Evolutionary conservation across 2,113 vertebrate species (phyloP), one percentile per base, ranked within the genome.

Genomic region (Gymnocephalus cernua): DNA sequence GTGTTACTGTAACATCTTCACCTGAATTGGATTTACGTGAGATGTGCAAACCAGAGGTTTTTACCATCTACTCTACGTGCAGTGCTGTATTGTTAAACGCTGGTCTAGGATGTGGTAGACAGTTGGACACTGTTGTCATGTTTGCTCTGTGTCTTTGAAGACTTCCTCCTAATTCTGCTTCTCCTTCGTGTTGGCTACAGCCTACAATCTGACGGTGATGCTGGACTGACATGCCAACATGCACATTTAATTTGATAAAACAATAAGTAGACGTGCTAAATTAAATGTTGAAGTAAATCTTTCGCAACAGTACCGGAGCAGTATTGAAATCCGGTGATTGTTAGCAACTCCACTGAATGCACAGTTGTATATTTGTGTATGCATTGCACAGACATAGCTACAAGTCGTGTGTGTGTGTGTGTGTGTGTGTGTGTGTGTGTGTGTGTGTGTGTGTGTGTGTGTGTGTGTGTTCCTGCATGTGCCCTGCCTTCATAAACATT

Each of bases 401-500:
- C 9, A 73, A 48, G 38, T 74, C 64, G 21, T 45, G 61, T 23
- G 59, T 70, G 62, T 77, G 68, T 73, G 35, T 32, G 10, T 27
- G 15, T 35, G 57, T 18, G 18, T 11, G 16, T 19, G 57, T 11
- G 53, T 13, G 27, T 41, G 32, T 62, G 38, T 15, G 32, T 44
- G 35, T 63, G 61, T 15, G 61, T 45, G 58, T 57, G 35, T 38
- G 56, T 47, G n/a, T 48, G 54, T 48, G 61, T 66, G 67, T 53
- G 27, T 71, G 75, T 74, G 54, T 80, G 29, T 80, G 58, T 74
- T 51, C 23, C 50, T 51, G 56, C 56, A 70, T 86, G 90, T 88
- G 82, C 68, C 50, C 59, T 83, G 80, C 69, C 72, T 91, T 91
- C 85, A 91, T 88, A 90, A 94, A 92, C 88, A 89, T 87, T 89